Conservation (phyloP, 2,797 vertebrate genomes). For the Nannoperca obscura region DNA sequence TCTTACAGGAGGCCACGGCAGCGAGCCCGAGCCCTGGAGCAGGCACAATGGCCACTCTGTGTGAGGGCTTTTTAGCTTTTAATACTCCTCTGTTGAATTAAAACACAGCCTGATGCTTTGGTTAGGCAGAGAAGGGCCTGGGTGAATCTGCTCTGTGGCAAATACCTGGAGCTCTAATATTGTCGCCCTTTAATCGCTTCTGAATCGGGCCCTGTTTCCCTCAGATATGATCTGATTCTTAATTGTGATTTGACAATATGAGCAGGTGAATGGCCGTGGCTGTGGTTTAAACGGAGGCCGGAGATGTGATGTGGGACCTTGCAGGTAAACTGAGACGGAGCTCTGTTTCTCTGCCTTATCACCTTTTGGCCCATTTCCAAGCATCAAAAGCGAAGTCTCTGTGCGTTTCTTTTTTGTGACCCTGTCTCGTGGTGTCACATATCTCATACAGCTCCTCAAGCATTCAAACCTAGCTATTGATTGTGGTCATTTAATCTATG, state of each 20-base stretch:
- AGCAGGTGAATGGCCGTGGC: constrained; percentile 24
- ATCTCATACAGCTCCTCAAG: constrained; percentile 42
- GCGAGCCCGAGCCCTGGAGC: constrained; percentile 40
- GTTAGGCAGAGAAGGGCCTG: constrained; percentile 13
- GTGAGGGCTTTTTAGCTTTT: constrained; percentile 74
- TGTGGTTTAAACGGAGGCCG: constrained; percentile 7
- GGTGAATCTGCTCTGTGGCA: constrained; percentile 34
- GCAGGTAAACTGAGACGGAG: constrained; percentile 47
- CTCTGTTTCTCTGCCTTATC: constrained; percentile 39
- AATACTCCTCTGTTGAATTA: constrained; percentile 76
- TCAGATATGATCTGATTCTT: constrained; percentile 32
- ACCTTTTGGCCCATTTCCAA: constrained; percentile 35
- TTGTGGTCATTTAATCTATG: constrained; percentile 50
- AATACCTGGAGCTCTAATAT: constrained; percentile 21
- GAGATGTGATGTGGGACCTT: constrained; percentile 2
- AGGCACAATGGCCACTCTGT: constrained; percentile 88
- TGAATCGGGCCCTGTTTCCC: not conserved
- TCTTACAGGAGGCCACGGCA: constrained; percentile 81
- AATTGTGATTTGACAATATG: constrained; percentile 18
- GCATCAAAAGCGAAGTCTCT: constrained; percentile 34
- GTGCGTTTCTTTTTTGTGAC: constrained; percentile 16
- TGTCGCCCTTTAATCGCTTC: not conserved
- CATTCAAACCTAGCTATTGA: constrained; percentile 28
- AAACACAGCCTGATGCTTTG: constrained; percentile 57
- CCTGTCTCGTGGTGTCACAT: constrained; percentile 56